Evolutionary conservation across 2,113 vertebrate genomes (phyloP).

Genomic region (Puntigrus tetrazona): DNA sequence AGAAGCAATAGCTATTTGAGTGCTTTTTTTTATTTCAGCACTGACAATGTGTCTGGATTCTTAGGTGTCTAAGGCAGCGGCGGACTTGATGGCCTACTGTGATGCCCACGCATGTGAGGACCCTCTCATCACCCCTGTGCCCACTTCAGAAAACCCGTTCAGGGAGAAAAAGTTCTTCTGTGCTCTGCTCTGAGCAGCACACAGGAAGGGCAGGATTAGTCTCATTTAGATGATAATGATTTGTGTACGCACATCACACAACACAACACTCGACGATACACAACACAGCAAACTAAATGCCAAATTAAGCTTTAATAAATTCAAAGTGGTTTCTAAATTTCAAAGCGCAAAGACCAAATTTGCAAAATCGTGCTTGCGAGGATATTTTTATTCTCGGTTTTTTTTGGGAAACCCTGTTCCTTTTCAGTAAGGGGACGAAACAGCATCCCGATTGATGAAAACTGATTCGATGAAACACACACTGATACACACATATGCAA

Average conservation of each 20-base stretch:
- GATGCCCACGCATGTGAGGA: slow-evolving; percentile 89
- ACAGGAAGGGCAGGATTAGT: slow-evolving; percentile 61
- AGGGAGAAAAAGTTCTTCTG: slow-evolving; percentile 96
- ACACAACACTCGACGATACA: slow-evolving; percentile 24
- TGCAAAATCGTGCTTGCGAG: slow-evolving; percentile 13
- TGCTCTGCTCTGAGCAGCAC: slow-evolving; percentile 82
- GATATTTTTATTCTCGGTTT: slow-evolving; percentile 42
- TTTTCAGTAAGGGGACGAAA: slow-evolving; percentile 38
- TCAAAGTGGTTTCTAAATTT: slow-evolving; percentile 18
- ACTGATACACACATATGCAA: slow-evolving; percentile 51
- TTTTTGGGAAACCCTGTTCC: slow-evolving; percentile 62
- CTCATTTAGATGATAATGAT: slow-evolving; percentile 56
- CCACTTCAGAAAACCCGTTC: slow-evolving; percentile 93
- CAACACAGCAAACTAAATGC: background rate
- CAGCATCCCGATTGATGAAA: background rate
- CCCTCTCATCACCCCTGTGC: slow-evolving; percentile 90
- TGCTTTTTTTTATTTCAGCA: background rate
- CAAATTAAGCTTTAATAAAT: slow-evolving; percentile 19
- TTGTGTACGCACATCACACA: slow-evolving; percentile 51
- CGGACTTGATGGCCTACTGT: slow-evolving; percentile 91
- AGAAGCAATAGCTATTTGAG: background rate
- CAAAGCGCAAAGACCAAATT: slow-evolving; percentile 17
- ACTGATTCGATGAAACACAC: slow-evolving; percentile 2
- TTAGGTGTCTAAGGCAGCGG: slow-evolving; percentile 92
- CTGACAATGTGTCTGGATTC: slow-evolving; percentile 25